These are phyloP conservation scores for Aporophyla lueneburgensis DNA, from an alignment of 2,888 invertebrate genomes.

Conservation along the genomic window DNA sequence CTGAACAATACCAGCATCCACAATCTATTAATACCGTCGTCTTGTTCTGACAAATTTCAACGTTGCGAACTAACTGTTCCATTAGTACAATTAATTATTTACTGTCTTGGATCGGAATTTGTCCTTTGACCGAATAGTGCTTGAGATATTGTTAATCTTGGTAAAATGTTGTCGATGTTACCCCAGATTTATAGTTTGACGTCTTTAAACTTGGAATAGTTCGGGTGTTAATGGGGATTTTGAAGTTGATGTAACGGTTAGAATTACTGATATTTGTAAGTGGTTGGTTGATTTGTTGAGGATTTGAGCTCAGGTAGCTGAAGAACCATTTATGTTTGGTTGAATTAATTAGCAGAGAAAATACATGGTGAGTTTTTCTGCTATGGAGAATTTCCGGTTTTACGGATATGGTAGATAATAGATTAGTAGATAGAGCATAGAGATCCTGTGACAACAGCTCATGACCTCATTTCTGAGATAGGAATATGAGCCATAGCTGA, in stretches of 20 bases:
- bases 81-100: slow-evolving; percentile 90
- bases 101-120: slow-evolving; percentile 83
- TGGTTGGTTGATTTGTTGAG: slow-evolving; percentile 12
- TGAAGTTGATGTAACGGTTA: slow-evolving; percentile 56
- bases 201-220: slow-evolving; percentile 63
- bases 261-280: slow-evolving; percentile 49
- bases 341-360: neutral
- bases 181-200: slow-evolving; percentile 68
- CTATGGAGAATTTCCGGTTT: neutral
- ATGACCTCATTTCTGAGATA: neutral
- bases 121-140: slow-evolving; percentile 84
- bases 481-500: too few relatives aligned
- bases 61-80: slow-evolving; percentile 83
- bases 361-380: neutral
- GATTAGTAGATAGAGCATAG: neutral
- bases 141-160: slow-evolving; percentile 83
- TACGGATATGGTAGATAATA: neutral
- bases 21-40: slow-evolving; percentile 65
- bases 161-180: slow-evolving; percentile 81
- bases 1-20: slow-evolving; percentile 66
- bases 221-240: slow-evolving; percentile 63
- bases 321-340: neutral
- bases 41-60: slow-evolving; percentile 84
- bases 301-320: neutral
- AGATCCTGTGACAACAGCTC: neutral